A percentile compares a stretch with the other conserved stretches of the same genome.
phyloP scores from a whole-genome alignment of 1,140 invertebrate genomes.

The Drosophila busckii region DNA sequence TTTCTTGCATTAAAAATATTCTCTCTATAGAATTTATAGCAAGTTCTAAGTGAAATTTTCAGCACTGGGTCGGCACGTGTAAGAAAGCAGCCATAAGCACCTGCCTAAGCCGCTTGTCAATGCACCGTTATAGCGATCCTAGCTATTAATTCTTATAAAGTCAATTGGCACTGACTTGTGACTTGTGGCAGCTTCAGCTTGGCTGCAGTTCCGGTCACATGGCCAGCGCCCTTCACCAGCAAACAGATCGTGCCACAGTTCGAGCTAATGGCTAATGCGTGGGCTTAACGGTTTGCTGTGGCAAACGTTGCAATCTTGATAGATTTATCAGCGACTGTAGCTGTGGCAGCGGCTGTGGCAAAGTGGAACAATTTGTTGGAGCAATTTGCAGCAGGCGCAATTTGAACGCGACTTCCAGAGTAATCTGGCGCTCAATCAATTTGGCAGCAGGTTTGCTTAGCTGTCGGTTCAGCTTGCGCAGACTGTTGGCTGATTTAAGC shows the following conservation, averaged over 20 bases:
- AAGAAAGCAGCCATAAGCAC: too few species aligned
- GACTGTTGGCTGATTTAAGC: slow-evolving; percentile 47
- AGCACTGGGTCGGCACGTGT: too few species aligned
- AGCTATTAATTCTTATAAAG: too few species aligned
- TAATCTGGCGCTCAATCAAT: slow-evolving; percentile 71
- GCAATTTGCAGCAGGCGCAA: slow-evolving; percentile 53
- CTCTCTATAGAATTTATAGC: too few species aligned
- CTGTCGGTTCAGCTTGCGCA: slow-evolving; percentile 32
- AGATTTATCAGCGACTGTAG: slow-evolving; percentile 49
- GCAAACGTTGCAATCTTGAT: slow-evolving; percentile 46
- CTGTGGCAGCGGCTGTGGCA: too few species aligned
- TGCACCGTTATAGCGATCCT: too few species aligned
- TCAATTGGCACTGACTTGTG: slow-evolving; percentile 20
- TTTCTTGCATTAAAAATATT: too few species aligned
- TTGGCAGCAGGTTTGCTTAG: slow-evolving; percentile 59
- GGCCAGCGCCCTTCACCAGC: slow-evolving; percentile 15
- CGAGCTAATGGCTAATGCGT: slow-evolving; percentile 28
- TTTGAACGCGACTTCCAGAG: slow-evolving; percentile 35
- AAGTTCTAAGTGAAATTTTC: too few species aligned
- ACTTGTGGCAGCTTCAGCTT: slow-evolving; percentile 8
- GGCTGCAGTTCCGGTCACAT: not conserved
- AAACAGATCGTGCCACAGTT: slow-evolving; percentile 29
- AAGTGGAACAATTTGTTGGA: slow-evolving; percentile 41
- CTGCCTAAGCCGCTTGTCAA: too few species aligned
- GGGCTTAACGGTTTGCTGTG: slow-evolving; percentile 43